Evolutionary conservation across 2,797 vertebrate genomes (phyloP).

Genomic region (Muscicapa striata): DNA sequence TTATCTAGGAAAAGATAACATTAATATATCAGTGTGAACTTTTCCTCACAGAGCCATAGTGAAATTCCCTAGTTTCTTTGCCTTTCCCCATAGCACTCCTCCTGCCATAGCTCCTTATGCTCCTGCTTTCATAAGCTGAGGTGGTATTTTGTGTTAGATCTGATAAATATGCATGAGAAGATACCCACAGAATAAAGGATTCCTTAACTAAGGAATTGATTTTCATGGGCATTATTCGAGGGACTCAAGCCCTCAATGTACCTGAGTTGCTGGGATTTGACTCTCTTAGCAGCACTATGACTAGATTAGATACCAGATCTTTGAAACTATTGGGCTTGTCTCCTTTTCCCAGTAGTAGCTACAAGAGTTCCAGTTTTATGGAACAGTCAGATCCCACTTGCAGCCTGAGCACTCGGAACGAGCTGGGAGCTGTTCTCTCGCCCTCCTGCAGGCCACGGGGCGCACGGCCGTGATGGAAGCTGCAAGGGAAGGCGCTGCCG

Average conservation of each 20-base stretch:
- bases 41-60: neutral
- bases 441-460: conserved; percentile 81
- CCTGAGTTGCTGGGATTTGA: neutral
- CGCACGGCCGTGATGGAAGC: conserved; percentile 91
- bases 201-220: neutral
- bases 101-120: neutral
- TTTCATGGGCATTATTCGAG: neutral
- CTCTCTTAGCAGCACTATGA: neutral
- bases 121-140: neutral
- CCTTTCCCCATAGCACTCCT: neutral
- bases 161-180: neutral
- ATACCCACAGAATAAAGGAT: neutral
- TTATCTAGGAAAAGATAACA: neutral
- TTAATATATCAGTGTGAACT: neutral
- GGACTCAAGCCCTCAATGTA: neutral
- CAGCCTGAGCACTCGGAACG: accelerated
- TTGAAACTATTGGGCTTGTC: neutral
- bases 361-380: neutral
- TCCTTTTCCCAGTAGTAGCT: neutral
- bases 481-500: conserved; percentile 78
- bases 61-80: neutral
- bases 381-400: neutral
- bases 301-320: neutral
- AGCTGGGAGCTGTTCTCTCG: neutral
- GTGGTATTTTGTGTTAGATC: neutral